Evolutionary conservation across 2,888 invertebrate genomes (phyloP), one percentile per base, ranked within the genome.

Genomic region (Melanargia galathea): DNA sequence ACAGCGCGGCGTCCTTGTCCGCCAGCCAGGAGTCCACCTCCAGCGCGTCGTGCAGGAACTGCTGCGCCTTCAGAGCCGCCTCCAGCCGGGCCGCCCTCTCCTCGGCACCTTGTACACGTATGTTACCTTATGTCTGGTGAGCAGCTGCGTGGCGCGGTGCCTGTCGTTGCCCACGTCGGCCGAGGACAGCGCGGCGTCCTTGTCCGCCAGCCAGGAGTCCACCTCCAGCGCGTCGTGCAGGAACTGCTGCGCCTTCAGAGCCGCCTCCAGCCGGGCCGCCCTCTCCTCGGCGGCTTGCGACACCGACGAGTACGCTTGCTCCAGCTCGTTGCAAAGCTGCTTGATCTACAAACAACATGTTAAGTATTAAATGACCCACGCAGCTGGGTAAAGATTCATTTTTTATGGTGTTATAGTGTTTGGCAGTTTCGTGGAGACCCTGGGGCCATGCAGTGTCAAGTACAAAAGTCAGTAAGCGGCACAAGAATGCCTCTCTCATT

Each of bases 11-110:
- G 52, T 95, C 95, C 81, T 96, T 96, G 87, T 98, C 98, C 40
- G 95, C 94, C 68, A 98, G 92, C 98, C 98, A 98, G 26, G 96
- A 95, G 86, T 98, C 98, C 67, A 98, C 96, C 86, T 98, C 98
- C 51, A 95, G 95, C 11, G 97, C 96, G 81, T 98, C 97, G 78
- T 96, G 97, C 87, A 96, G 94, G 90, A 96, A 97, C 91, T 98
- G 97, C 84, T 98, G 98, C 10, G 97, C 96, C 78, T 95, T 95
- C 60, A 98, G 90, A 0, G 97, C 97, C 68, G 97, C 93, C 72
- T 98, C 98, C 64, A 98, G 92, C 66, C 96, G 95, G 38, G 93
- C 93, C 26, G 94, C 95, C 49, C 97, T 93, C 68, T 95, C 94
- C 30, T 92, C 92, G 0, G 96, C 95, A 68, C 94, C 94, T 20